Conservation (phyloP, 2,113 vertebrate species). For the Cololabis saira region DNA sequence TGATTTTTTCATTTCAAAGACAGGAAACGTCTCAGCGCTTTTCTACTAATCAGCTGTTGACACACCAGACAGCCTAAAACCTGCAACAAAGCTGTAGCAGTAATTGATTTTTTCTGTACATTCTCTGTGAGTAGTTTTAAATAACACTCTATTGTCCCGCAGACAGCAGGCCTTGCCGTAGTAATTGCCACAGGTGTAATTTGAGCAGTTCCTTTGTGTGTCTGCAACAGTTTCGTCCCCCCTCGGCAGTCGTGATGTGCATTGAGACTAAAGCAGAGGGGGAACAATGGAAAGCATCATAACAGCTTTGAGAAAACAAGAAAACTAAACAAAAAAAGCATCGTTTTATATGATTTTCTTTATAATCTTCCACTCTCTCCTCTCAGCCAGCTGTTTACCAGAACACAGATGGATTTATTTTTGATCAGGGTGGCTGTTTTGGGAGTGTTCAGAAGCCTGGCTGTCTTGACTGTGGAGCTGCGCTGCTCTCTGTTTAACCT, state of each 20-base stretch:
- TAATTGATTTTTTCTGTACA: conserved; percentile 64
- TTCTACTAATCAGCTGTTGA: conserved; percentile 53
- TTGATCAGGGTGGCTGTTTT: conserved; percentile 40
- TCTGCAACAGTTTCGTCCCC: conserved; percentile 72
- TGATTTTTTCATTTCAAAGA: conserved; percentile 36
- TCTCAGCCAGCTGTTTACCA: conserved; percentile 48
- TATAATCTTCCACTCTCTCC: conserved; percentile 23
- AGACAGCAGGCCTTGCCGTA: conserved; percentile 57
- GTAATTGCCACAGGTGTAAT: conserved; percentile 77
- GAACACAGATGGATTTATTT: conserved; percentile 32
- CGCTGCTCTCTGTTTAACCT: conserved; percentile 59
- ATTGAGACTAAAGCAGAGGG: conserved; percentile 42
- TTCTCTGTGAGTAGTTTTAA: conserved; percentile 70
- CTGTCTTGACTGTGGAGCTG: conserved; percentile 28
- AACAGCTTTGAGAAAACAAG: conserved; percentile 43
- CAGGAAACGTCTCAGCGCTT: conserved; percentile 31
- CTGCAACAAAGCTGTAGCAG: conserved; percentile 54
- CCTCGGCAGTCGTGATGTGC: conserved; percentile 47
- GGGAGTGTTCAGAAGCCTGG: conserved; percentile 62
- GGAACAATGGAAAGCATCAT: conserved; percentile 58
- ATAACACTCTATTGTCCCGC: conserved; percentile 66
- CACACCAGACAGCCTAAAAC: conserved; percentile 58
- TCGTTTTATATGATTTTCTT: conserved; percentile 1
- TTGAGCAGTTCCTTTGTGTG: conserved; percentile 75
- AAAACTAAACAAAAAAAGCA: conserved; percentile 49